Conservation (phyloP, 2,888 invertebrate species). For the Tridacna gigas region DNA sequence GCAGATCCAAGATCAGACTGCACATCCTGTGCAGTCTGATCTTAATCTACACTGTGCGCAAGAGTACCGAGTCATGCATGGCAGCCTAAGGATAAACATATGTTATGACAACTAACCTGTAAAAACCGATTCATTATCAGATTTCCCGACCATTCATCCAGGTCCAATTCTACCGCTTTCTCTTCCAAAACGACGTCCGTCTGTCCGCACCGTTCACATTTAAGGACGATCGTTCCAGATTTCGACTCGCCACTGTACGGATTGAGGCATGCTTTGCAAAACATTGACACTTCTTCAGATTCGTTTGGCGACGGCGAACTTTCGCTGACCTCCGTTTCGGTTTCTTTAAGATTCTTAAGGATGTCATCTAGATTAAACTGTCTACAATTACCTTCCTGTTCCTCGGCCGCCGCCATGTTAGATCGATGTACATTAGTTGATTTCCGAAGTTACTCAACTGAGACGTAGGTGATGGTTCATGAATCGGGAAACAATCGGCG, state of each 20-base stretch:
- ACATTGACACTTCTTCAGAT: constrained; percentile 54
- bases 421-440: background rate
- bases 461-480: background rate
- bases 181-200: constrained; percentile 55
- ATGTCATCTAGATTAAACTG: background rate
- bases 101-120: constrained; percentile 32
- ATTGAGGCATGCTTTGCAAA: constrained; percentile 63
- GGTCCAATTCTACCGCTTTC: constrained; percentile 44
- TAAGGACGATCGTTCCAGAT: constrained; percentile 55
- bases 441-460: background rate
- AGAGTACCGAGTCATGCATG: too few relatives aligned
- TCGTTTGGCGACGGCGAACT: constrained; percentile 2
- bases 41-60: too few relatives aligned
- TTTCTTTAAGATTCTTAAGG: background rate
- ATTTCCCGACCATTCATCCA: constrained; percentile 62
- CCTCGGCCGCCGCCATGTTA: constrained; percentile 40
- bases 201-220: constrained; percentile 62
- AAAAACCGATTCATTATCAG: constrained; percentile 65
- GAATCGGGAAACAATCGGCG: background rate
- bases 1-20: too few relatives aligned
- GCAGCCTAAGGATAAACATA: too few relatives aligned
- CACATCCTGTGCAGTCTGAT: too few relatives aligned
- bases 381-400: constrained; percentile 31
- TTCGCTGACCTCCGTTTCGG: constrained; percentile 10
- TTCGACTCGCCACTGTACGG: constrained; percentile 63